phyloP scores from a whole-genome alignment of 1,140 invertebrate species.

The Sycophila sp. region DNA sequence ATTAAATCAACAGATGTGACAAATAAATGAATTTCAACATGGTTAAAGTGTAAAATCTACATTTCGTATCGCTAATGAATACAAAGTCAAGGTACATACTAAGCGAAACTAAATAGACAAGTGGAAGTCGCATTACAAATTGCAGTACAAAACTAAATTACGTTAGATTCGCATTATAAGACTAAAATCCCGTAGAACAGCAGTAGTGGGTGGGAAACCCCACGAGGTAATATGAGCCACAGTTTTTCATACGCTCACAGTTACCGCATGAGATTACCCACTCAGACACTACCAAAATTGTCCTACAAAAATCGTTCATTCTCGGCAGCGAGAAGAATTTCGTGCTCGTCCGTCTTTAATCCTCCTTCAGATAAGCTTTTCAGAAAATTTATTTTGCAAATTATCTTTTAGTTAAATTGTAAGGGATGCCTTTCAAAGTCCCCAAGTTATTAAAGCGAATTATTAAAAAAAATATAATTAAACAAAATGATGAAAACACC shows the following conservation, averaged over 20 bases:
- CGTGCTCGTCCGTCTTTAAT: slow-evolving; percentile 32
- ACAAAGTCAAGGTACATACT: background rate
- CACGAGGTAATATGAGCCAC: slow-evolving; percentile 78
- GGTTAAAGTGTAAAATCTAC: no score
- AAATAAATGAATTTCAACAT: no score
- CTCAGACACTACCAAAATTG: slow-evolving; percentile 63
- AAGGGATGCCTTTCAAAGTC: background rate
- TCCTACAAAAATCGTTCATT: slow-evolving; percentile 27
- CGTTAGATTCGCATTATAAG: slow-evolving; percentile 1
- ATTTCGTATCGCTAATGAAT: background rate
- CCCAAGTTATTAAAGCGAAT: slow-evolving; percentile 15
- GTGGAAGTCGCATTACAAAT: background rate
- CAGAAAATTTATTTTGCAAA: no score
- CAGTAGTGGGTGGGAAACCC: slow-evolving; percentile 72
- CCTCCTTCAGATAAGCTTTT: no score
- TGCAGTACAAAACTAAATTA: background rate
- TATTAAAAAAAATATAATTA: background rate
- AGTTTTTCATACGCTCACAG: slow-evolving; percentile 77
- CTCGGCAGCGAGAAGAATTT: slow-evolving; percentile 8
- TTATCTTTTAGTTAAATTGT: no score
- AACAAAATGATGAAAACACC: no score
- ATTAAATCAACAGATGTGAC: no score
- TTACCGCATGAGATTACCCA: slow-evolving; percentile 91
- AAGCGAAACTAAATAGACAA: no score
- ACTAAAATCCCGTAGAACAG: slow-evolving; percentile 54